These are phyloP conservation scores for Spilarctia lutea DNA, from an alignment of 2,888 invertebrate species.

Conservation along the genomic window DNA sequence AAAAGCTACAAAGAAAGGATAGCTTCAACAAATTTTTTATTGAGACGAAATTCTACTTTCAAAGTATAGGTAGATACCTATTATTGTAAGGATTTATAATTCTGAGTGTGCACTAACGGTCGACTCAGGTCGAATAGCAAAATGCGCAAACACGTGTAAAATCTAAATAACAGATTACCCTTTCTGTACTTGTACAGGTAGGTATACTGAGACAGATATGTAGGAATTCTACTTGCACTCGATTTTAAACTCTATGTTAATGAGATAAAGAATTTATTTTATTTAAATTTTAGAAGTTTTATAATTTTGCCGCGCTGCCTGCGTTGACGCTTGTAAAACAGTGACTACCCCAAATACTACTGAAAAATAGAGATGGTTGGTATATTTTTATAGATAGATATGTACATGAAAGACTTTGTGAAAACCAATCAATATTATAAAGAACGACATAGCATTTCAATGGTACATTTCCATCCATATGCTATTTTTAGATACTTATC, in stretches of 20 bases:
- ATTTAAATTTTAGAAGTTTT: neutral
- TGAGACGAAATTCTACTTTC: neutral
- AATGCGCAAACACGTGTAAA: neutral
- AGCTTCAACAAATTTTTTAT: neutral
- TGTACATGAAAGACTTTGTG: neutral
- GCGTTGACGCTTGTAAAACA: neutral
- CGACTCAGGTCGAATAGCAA: conserved; percentile 1
- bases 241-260: neutral
- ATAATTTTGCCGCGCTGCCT: neutral
- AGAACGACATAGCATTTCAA: neutral
- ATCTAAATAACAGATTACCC: conserved; percentile 3
- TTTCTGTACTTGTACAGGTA: neutral
- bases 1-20: neutral
- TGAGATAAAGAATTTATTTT: neutral
- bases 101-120: neutral
- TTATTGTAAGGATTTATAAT: neutral
- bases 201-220: neutral
- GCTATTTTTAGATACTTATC: neutral
- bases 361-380: neutral
- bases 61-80: neutral
- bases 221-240: neutral
- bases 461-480: neutral
- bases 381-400: neutral
- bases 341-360: neutral
- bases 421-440: neutral